Base-by-base conservation (phyloP, 2,888 invertebrate species). In the Lasioglossum zephyrum region DNA sequence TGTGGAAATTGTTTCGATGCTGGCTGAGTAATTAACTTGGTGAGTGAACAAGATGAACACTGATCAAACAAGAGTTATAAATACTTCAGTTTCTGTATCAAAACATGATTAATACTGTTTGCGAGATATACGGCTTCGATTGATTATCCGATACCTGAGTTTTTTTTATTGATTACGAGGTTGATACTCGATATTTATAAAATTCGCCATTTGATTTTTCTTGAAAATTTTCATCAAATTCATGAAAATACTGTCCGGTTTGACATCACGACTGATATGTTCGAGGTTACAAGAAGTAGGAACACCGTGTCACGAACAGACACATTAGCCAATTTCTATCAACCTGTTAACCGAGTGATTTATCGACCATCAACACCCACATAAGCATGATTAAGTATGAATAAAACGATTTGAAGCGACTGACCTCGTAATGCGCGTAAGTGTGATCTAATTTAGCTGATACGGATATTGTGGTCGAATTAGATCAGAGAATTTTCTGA, bases 331-430 rank as follows among this genome's bases (percentile, higher is more conserved):
- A 16, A 63, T 63, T 63, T 2, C 63, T 31, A 31, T 31, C 31
- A 63, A 31, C 63, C 63, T 63, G 63, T 63, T 63, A 63, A 63
- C 63, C 5, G 63, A 16, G 5, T 63, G 63, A 63, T 63, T 31
- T 63, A 31, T 31, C 31, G 63, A 13, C 31, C 63, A 6, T 63
- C 63, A 16, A 63, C 63, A 63, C 63, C 63, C 63, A 63, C 63
- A 31, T 31, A 63, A 16, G 5, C 63, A n/a, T 31, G 63, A 63
- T 63, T 63, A 63, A 63, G 26, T 63, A 31, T 63, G 63, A 63
- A 63, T 63, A 63, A 63, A 63, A 63, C 31, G 63, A 63, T 63
- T 63, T 26, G 63, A 63, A 26, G 63, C 5, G 31, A 63, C 31
- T 16, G 31, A 31, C 26, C 63, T 63, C 63, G 26, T 26, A 63